Base-by-base conservation (phyloP, 2,113 vertebrate genomes). In the Tetraodon nigroviridis region DNA sequence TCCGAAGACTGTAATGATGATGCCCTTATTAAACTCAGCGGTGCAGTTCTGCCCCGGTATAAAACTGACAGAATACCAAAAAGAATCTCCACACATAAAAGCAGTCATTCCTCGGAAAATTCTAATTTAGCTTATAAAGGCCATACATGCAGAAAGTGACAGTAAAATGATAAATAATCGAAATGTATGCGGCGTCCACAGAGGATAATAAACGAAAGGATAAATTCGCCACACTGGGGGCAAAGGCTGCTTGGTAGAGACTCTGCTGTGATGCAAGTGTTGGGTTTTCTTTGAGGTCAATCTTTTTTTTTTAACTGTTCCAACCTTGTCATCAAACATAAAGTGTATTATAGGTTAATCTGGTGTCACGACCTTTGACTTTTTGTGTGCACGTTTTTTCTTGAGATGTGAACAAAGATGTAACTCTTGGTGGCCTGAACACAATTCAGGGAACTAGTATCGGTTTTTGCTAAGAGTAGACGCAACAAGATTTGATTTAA, bases 11-110 rank as follows among this genome's bases (percentile, higher is more conserved):
- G 67, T 37, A 37, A 37, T 15, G 55, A 48, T 22, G 55, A 27
- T 59, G 55, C 45, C 55, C 58, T 75, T 69, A 74, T 72, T 62
- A 78, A 80, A 78, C 45, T 51, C 57, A 78, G 58, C 55, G 37
- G 61, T 60, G 27, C 62, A 60, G 61, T 55, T 51, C 60, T 47
- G 54, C 67, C 70, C 41, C 37, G 17, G 18, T 45, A 73, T 56
- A 51, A 51, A 63, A 61, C 64, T 54, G 51, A 51, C 47, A 61
- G 73, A 69, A 53, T 80, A 69, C 47, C 69, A 63, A 76, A 60
- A 48, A 55, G 61, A 53, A 56, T 64, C 32, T 65, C 44, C 21
- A 37, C 22, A 27, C 15, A 57, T 41, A 51, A 52, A 13, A 32
- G 59, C 22, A 45, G 49, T 55, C 49, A 22, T 65, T 68, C 42